Conservation (phyloP, 2,113 vertebrate species). For the Aphyosemion australe region DNA sequence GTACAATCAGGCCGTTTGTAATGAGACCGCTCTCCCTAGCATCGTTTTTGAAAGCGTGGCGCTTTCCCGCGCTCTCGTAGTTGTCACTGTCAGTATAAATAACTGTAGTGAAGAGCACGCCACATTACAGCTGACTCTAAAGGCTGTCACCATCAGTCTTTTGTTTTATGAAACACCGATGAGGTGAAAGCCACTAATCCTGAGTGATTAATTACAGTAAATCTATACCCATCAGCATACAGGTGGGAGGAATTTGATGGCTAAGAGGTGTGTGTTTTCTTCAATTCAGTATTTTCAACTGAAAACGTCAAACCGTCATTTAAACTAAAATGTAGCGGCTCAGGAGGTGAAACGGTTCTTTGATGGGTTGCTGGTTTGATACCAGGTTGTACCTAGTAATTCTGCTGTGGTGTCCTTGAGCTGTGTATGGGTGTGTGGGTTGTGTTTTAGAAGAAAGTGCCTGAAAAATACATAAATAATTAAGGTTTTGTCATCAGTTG, state of each 20-base stretch:
- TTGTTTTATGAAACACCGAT: slow-evolving; percentile 4
- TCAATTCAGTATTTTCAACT: too few relatives aligned
- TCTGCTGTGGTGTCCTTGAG: too few relatives aligned
- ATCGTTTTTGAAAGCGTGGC: slow-evolving; percentile 21
- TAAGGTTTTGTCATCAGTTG: too few relatives aligned
- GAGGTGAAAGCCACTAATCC: slow-evolving; percentile 33
- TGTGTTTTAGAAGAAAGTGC: too few relatives aligned
- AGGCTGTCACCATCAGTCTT: slow-evolving; percentile 13
- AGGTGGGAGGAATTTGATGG: slow-evolving; percentile 22
- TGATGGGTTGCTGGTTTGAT: too few relatives aligned
- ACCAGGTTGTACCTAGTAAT: too few relatives aligned
- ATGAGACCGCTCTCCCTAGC: slow-evolving; percentile 41
- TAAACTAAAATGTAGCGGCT: too few relatives aligned
- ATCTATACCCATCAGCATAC: not conserved
- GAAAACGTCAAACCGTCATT: too few relatives aligned
- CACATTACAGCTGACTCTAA: slow-evolving; percentile 25
- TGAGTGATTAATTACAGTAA: slow-evolving; percentile 15
- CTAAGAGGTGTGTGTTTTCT: not conserved
- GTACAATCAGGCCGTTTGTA: slow-evolving; percentile 48
- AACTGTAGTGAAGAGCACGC: slow-evolving; percentile 10
- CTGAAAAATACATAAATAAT: too few relatives aligned
- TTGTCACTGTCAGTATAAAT: slow-evolving; percentile 26
- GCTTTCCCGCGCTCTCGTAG: not conserved
- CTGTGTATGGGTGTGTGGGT: too few relatives aligned
- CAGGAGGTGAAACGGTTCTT: too few relatives aligned